These are phyloP conservation scores for Schizopygopsis malacanthus DNA, from an alignment of 2,797 vertebrate species.

Conservation along the genomic window DNA sequence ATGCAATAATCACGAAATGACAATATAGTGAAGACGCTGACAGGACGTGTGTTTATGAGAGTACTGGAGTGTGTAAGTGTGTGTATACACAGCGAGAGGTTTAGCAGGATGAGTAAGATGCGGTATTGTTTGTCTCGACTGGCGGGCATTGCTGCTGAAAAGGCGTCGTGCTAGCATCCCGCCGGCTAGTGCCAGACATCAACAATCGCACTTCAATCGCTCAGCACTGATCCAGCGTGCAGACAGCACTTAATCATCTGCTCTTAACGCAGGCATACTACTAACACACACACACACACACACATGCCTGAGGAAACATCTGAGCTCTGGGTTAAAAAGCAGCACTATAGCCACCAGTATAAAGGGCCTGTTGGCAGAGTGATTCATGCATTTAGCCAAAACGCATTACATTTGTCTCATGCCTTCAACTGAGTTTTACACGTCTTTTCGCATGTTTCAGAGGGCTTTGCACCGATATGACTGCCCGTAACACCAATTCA, in stretches of 20 bases:
- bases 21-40: conserved; percentile 41
- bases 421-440: conserved; percentile 57
- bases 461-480: conserved; percentile 56
- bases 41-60: conserved; percentile 33
- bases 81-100: conserved; percentile 39
- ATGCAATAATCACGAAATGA: conserved; percentile 36
- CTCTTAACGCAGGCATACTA: conserved; percentile 49
- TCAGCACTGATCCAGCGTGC: conserved; percentile 61
- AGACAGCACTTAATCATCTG: conserved; percentile 62
- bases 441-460: conserved; percentile 51
- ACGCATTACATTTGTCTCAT: conserved; percentile 59
- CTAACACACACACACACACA: conserved; percentile 49
- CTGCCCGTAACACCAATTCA: conserved; percentile 42
- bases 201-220: conserved; percentile 64
- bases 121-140: conserved; percentile 57
- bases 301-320: conserved; percentile 57
- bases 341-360: conserved; percentile 46
- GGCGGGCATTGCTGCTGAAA: conserved; percentile 56
- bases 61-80: conserved; percentile 10
- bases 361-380: conserved; percentile 55
- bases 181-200: conserved; percentile 60
- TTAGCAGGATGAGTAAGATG: conserved; percentile 60
- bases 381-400: conserved; percentile 57
- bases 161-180: conserved; percentile 58
- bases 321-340: conserved; percentile 53